Base-by-base conservation (phyloP, 2,113 vertebrate genomes). In the Indicator indicator region DNA sequence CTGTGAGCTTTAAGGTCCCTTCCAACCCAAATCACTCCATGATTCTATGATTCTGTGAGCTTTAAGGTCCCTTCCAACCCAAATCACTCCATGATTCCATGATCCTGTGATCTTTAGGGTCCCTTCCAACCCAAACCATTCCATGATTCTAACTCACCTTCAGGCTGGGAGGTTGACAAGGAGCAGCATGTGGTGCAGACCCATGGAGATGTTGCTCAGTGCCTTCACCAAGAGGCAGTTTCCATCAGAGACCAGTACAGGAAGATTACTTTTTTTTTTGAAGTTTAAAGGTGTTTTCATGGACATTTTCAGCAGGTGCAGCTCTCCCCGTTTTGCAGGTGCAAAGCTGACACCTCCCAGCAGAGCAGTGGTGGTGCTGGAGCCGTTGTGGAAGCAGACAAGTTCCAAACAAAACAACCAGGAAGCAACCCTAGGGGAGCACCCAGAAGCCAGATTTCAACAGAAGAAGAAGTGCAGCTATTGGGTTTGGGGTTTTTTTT, bases 251-350 rank as follows among this genome's bases (percentile, higher is more conserved):
- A 36, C 4, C 46, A 18, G 24, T 9, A n/a, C 20, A 74, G 12
- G 15, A 24, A 64, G 3, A 50, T 52, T 11, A 36, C 3, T 7
- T 16, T 38, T 27, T 27, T 15, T 32, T 4, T 13, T 4, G 36
- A 59, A 38, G 9, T 32, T 27, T 28, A 59, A 67, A 76, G 6
- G n/a, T 55, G 15, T 32, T 77, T 84, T 28, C 33, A 26, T 1
- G 2, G 59, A 5, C 26, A 18, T 8, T 86, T 58, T 15, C 40
- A n/a, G 81, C 38, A 23, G 28, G 36, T n/a, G 3, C 5, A 4
- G 5, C 24, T 14, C 24, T 33, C 24, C n/a, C 21, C 0, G 16
- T 46, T 46, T 36, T 36, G 36, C 36, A 36, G 36, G 0, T 4
- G 38, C 68, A 55, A 73, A 36, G 56, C 74, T 60, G 79, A 26